Base-by-base conservation (phyloP, 2,113 vertebrate genomes). In the Chiloscyllium plagiosum region DNA sequence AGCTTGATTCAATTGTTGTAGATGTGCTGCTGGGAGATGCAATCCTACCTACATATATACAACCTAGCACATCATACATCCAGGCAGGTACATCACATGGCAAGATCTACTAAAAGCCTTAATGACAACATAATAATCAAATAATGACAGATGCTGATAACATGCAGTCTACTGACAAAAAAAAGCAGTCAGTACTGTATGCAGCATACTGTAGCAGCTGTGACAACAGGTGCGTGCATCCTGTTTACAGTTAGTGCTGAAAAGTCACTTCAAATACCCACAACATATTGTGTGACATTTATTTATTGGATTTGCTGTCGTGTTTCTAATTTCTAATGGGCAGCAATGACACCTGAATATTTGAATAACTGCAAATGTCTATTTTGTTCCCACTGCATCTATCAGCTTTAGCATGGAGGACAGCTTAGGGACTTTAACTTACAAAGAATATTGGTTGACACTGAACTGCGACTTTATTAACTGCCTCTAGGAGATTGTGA, bases 251-350 rank as follows among this genome's bases (percentile, higher is more conserved):
- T 37, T 70, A 26, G 4, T 69, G 66, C 68, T 95, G 42, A 95
- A 95, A 95, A 94, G n/a, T 66, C 89, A 37, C 61, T 65, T 65
- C 33, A 66, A 65, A 42, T 68, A 66, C 89, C 15, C 89, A 68
- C 33, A 93, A 61, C 56, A 72, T 26, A 70, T 70, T 95, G 42
- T 29, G 24, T 29, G 65, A 42, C 70, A 24, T 72, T 95, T 95
- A 50, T 72, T 95, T 50, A 95, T 70, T 95, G 42, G 93, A 50
- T 93, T 37, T 93, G 61, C 33, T 93, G 89, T 93, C 61, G 7
- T 66, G 17, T 93, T 66, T 93, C 89, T 93, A 68, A 93, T 93
- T 17, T 61, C 89, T 93, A 37, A 37, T 93, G 89, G 61, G 61
- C 37, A 33, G 89, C 61, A 93, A 22, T 93, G 89, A 93, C 29